Evolutionary conservation across 2,888 invertebrate species (phyloP), one percentile per base, ranked within the genome.

Genomic region (Plebejus melissa): DNA sequence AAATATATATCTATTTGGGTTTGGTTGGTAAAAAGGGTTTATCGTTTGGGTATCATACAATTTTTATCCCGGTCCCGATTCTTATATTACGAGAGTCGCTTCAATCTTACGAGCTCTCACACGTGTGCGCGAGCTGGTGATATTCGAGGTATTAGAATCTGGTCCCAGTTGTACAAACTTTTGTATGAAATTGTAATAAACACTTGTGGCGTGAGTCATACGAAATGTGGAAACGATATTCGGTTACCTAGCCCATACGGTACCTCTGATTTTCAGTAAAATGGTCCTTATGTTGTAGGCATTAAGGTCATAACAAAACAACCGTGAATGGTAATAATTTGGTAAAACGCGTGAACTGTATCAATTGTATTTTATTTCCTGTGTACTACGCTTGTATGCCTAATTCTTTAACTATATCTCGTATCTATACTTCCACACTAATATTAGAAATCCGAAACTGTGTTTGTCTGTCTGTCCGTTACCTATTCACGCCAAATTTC

Each of bases 131-230:
- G 46, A 9, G 16, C 54, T 54, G 11, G 4, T 16, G 16, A 7
- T 22, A 58, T 22, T 58, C n/a, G 5, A n/a, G 58, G 22, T 22
- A 22, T 58, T 0, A 13, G 58, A 58, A n/a, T 28, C 28, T 2
- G 11, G n/a, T 54, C 32, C 5, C 72, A 72, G 72, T 72, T 54
- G 72, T 54, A 54, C 72, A 72, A 72, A 72, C 54, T 50, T 54
- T 72, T 72, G 50, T 72, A 54, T 50, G 72, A 72, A 72, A 72
- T 54, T 50, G 72, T 72, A 72, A 72, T 72, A 72, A 72, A 72
- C 50, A 54, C 22, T 71, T 71, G 71, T 22, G 71, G 71, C 72
- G 16, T 72, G 72, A 72, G 13, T 72, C 72, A 72, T 22, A 7
- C 54, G 41, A 70, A 71, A 22, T 72, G 72, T 72, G 72, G 72